Percentiles rank a stretch among this genome's conserved stretches.
phyloP scores from a whole-genome alignment of 1,140 invertebrate species.

The Dendrolimus punctatus region DNA sequence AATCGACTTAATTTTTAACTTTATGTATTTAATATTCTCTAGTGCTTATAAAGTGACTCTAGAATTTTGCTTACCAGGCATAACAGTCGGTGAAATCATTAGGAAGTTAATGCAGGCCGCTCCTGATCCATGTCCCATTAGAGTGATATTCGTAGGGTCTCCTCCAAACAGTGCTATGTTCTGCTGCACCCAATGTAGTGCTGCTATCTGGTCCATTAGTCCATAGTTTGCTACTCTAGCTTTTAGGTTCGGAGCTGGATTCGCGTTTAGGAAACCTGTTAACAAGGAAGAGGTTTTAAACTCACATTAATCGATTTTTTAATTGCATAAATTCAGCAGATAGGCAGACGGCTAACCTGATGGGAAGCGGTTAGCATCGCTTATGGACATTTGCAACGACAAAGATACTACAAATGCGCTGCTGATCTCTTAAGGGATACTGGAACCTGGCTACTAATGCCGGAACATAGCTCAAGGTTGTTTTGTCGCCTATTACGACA shows the following conservation, averaged over 20 bases:
- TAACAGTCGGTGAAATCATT: constrained; percentile 93
- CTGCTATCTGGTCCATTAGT: constrained; percentile 94
- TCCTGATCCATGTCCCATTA: constrained; percentile 94
- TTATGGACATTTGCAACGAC: too few species aligned
- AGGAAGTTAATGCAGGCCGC: constrained; percentile 96
- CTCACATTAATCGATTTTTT: not conserved
- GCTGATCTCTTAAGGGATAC: too few species aligned
- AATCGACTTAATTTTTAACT: too few species aligned
- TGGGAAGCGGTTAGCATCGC: too few species aligned
- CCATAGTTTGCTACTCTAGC: constrained; percentile 93
- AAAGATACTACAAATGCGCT: too few species aligned
- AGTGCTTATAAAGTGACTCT: too few species aligned
- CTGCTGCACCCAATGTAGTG: constrained; percentile 92
- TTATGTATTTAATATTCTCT: too few species aligned
- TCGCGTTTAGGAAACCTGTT: constrained; percentile 88
- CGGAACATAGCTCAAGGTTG: too few species aligned
- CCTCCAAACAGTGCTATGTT: constrained; percentile 93
- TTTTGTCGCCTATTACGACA: too few species aligned
- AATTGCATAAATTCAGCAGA: not conserved
- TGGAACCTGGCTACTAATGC: too few species aligned
- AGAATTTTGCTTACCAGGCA: constrained; percentile 76
- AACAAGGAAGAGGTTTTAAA: not conserved
- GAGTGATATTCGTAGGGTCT: constrained; percentile 89
- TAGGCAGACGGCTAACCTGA: not conserved
- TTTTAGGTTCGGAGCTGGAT: constrained; percentile 83